Evolutionary conservation across 2,113 vertebrate species (phyloP), one percentile per base, ranked within the genome.

Genomic region (Otis tarda): DNA sequence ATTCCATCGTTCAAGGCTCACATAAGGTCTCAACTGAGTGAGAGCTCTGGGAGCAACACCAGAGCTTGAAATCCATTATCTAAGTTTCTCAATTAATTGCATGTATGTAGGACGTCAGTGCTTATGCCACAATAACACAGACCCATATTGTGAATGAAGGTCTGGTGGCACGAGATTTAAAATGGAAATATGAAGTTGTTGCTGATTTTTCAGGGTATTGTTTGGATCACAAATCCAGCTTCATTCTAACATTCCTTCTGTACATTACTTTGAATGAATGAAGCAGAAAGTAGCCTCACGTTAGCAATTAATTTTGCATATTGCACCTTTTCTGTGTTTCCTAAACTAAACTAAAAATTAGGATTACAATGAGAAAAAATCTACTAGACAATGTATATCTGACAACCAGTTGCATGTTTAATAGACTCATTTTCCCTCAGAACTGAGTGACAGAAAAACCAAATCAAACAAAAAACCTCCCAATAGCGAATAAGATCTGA

Each of bases 281-380:
- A 73, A 76, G 33, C 45, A 60, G 59, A 59, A 70, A 10, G 4
- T 12, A 59, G 49, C 30, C 14, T 86, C 45, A 24, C 14, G 30
- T 24, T 37, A 78, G 53, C 49, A 37, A 64, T 37, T 64, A 28
- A 20, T 39, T 71, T 55, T 76, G 60, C 27, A 15, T 37, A 52
- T 12, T 37, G 43, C 18, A 47, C 4, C 25, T 75, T 91, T 87
- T 92, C 91, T 90, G 83, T 49, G 60, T 84, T 91, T 91, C 55
- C 83, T 85, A 89, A 96, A 90, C 91, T 77, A 94, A 95, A 96
- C 39, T 86, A 94, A 95, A 94, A 95, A 80, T 81, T 64, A 95
- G 25, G 71, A 90, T 69, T 68, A 67, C 9, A 86, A 19, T 49
- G 60, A 96, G 56, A 84, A 87, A 81, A 37, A 96, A 92, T 67